Evolutionary conservation across 2,888 invertebrate genomes (phyloP).

Genomic region (Lysandra bellargus): DNA sequence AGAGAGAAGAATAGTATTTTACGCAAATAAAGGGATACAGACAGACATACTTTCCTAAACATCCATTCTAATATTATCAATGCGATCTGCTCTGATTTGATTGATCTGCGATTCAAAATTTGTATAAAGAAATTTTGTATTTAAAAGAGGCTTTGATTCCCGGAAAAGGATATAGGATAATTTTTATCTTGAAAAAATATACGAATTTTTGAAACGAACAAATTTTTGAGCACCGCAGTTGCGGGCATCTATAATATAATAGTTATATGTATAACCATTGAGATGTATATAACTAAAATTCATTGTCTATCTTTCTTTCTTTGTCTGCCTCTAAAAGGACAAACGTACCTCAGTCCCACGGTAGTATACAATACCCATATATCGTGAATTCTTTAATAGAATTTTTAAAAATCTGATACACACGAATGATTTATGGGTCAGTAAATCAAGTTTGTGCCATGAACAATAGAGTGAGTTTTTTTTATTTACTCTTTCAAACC

Average conservation of each 20-base stretch:
- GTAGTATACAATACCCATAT: not conserved
- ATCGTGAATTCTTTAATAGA: conserved; percentile 6
- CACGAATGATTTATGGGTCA: conserved; percentile 39
- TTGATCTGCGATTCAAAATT: no score
- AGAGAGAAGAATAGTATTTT: not conserved
- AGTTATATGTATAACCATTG: no score
- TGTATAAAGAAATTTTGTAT: no score
- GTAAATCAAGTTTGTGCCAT: conserved; percentile 37
- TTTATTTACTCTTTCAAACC: conserved; percentile 14
- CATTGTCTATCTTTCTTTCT: not conserved
- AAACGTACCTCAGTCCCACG: not conserved
- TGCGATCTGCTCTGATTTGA: no score
- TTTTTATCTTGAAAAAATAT: no score
- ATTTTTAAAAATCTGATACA: conserved; percentile 20
- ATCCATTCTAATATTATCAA: no score
- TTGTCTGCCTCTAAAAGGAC: not conserved
- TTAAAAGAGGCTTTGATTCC: no score
- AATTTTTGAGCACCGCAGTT: not conserved
- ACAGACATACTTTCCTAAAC: not conserved
- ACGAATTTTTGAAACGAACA: no score
- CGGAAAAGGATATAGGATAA: no score
- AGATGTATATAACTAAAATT: not conserved
- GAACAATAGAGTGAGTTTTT: conserved; percentile 20
- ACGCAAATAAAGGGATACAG: not conserved
- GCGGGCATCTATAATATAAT: not conserved